Evolutionary conservation across 1,140 invertebrate species (phyloP).

Genomic region (Cataglyphis hispanica): DNA sequence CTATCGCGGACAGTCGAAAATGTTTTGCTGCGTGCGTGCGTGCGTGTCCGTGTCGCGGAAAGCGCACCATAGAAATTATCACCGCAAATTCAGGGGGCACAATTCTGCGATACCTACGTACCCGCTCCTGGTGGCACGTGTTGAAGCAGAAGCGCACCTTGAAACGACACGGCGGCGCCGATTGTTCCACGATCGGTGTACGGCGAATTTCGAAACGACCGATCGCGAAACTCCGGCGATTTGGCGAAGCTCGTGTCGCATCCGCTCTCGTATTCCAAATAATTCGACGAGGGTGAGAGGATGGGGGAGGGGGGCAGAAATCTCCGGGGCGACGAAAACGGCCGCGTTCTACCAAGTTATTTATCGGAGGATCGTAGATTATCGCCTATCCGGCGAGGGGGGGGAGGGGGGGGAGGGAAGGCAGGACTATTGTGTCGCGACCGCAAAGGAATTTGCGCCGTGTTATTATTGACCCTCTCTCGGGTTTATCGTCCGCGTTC

Average conservation of each 20-base stretch:
- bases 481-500: conserved; percentile 35
- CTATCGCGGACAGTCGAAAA: background rate
- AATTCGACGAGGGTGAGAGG: conserved; percentile 15
- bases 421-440: background rate
- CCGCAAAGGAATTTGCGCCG: conserved; percentile 31
- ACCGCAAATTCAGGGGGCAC: conserved; percentile 30
- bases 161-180: conserved; percentile 41
- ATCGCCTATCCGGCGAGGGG: conserved; percentile 11
- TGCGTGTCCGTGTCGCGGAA: background rate
- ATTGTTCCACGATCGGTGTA: conserved; percentile 41
- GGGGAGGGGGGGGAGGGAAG: too few relatives aligned
- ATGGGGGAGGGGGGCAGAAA: background rate
- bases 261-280: conserved; percentile 38
- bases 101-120: conserved; percentile 3
- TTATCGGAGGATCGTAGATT: conserved; percentile 56
- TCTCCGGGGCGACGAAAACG: conserved; percentile 29
- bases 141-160: conserved; percentile 35
- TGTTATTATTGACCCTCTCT: conserved; percentile 7
- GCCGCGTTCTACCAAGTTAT: conserved; percentile 36
- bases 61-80: background rate
- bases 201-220: conserved; percentile 51
- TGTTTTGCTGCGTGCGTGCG: too few relatives aligned
- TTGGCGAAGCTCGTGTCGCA: conserved; percentile 18
- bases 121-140: conserved; percentile 3
- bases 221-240: conserved; percentile 49